These are phyloP conservation scores for Todiramphus saurophagus DNA, from an alignment of 2,113 vertebrate species.

Conservation along the genomic window DNA sequence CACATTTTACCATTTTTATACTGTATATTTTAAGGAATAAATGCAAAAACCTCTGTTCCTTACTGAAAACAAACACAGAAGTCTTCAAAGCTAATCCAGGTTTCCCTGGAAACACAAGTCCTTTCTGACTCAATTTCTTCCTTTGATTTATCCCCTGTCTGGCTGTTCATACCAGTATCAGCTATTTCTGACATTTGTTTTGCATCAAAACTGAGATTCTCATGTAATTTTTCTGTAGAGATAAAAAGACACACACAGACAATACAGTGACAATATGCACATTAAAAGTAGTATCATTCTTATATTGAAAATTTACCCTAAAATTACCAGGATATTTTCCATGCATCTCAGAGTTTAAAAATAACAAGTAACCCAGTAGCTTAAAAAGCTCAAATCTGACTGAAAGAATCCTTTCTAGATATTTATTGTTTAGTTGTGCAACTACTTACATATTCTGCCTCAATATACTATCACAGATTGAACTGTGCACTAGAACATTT, in stretches of 20 bases:
- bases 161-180: background rate
- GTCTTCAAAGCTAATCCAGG: slow-evolving; percentile 88
- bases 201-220: background rate
- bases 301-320: background rate
- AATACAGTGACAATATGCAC: background rate
- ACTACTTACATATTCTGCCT: background rate
- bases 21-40: background rate
- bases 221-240: slow-evolving; percentile 29
- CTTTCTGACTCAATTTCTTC: slow-evolving; percentile 32
- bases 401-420: background rate
- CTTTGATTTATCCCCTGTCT: slow-evolving; percentile 44
- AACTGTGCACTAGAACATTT: background rate
- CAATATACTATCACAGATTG: background rate
- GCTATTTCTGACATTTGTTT: background rate
- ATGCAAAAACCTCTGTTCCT: slow-evolving; percentile 29
- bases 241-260: background rate
- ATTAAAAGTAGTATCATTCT: background rate
- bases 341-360: background rate
- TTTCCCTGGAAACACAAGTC: slow-evolving; percentile 70
- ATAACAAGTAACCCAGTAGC: background rate
- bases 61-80: slow-evolving; percentile 91
- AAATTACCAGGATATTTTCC: background rate
- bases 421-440: background rate
- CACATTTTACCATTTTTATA: background rate
- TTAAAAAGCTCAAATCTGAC: background rate